A percentile compares a stretch with the other conserved stretches of the same genome.
Conservation (phyloP, 1,140 invertebrate species). For the Aphelenchoides avenae region DNA sequence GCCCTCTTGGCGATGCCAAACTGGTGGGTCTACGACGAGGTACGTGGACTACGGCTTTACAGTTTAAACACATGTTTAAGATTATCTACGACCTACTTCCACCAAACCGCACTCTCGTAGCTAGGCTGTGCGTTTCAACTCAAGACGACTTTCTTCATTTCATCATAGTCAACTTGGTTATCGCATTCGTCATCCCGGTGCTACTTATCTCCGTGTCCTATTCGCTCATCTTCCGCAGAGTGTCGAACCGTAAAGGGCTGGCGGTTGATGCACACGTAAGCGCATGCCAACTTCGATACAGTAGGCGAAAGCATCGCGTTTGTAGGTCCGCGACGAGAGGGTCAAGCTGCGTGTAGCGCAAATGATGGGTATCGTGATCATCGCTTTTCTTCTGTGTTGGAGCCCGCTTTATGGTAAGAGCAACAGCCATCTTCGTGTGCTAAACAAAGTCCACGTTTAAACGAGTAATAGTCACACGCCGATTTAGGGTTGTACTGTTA, state of each 20-base stretch:
- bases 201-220: constrained; percentile 49
- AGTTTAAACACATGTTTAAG: constrained; percentile 18
- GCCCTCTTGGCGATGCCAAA: constrained; percentile 47
- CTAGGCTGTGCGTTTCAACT: constrained; percentile 46
- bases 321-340: constrained; percentile 70
- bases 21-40: constrained; percentile 45
- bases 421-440: constrained; percentile 1
- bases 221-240: constrained; percentile 48
- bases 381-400: constrained; percentile 73
- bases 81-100: constrained; percentile 39
- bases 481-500: constrained; percentile 39
- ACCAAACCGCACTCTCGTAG: constrained; percentile 33
- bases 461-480: background rate
- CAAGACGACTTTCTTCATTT: constrained; percentile 49
- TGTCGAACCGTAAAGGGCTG: constrained; percentile 47
- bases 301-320: no score
- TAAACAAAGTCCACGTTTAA: no score
- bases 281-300: background rate
- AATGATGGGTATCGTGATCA: constrained; percentile 89
- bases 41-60: background rate
- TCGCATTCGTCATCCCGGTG: constrained; percentile 55
- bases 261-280: constrained; percentile 77
- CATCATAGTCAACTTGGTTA: constrained; percentile 52
- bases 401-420: constrained; percentile 74
- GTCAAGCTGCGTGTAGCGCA: constrained; percentile 89